These are phyloP conservation scores for Otus sunia DNA, from an alignment of 2,113 vertebrate species.

Conservation along the genomic window DNA sequence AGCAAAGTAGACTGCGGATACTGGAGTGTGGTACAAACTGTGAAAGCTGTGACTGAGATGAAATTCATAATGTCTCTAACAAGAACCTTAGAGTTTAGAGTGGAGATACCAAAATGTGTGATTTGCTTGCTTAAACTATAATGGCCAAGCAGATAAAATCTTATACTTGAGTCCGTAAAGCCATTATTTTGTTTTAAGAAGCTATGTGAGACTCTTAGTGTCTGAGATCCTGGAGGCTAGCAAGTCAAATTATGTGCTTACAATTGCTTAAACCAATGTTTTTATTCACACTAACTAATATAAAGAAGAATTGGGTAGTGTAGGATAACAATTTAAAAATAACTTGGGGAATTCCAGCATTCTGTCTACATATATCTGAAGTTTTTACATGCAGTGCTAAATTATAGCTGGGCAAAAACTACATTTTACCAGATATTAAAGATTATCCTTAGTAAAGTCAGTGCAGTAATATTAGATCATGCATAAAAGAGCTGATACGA, in stretches of 20 bases:
- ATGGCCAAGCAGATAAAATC: background rate
- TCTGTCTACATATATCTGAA: background rate
- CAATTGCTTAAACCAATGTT: background rate
- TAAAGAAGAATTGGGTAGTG: background rate
- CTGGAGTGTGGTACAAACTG: background rate
- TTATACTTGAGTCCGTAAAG: background rate
- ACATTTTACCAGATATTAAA: background rate
- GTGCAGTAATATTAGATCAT: background rate
- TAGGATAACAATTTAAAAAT: background rate
- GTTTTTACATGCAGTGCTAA: background rate
- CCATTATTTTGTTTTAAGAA: background rate
- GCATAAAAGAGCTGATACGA: background rate
- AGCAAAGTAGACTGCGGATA: background rate
- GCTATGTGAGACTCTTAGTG: background rate
- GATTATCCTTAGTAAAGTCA: background rate
- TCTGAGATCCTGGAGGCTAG: background rate
- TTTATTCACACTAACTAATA: background rate
- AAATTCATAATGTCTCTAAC: background rate
- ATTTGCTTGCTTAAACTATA: background rate
- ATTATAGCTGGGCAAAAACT: background rate
- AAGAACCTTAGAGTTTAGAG: background rate
- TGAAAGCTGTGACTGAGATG: background rate
- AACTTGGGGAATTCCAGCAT: background rate
- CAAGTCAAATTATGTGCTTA: background rate
- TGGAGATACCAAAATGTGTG: background rate